Conservation (phyloP, 2,888 invertebrate species). For the Athrips mouffetella region DNA sequence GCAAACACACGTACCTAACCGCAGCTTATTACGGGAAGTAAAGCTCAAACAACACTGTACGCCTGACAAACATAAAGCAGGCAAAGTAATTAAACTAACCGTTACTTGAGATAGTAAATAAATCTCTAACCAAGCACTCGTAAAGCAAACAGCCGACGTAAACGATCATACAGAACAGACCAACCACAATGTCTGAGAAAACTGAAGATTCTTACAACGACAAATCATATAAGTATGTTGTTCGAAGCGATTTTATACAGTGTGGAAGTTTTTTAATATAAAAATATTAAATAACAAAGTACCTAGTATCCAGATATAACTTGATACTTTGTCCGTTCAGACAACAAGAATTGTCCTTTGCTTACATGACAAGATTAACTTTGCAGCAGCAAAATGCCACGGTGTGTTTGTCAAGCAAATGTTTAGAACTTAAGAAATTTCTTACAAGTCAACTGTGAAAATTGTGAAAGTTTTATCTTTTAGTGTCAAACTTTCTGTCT, state of each 20-base stretch:
- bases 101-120: constrained; percentile 61
- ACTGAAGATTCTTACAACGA: too few species aligned
- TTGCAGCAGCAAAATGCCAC: constrained; percentile 33
- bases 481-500: not conserved
- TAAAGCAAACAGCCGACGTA: constrained; percentile 57
- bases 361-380: constrained; percentile 43
- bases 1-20: not conserved
- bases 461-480: not conserved
- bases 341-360: constrained; percentile 24
- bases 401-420: constrained; percentile 29
- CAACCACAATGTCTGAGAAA: too few species aligned
- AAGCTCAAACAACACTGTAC: constrained; percentile 28
- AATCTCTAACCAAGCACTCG: constrained; percentile 44
- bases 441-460: constrained; percentile 2
- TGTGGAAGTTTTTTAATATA: too few species aligned
- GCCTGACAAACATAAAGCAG: constrained; percentile 48
- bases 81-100: constrained; percentile 59
- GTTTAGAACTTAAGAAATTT: constrained; percentile 25
- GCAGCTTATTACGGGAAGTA: not conserved
- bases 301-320: too few species aligned
- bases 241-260: too few species aligned
- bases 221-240: too few species aligned
- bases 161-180: constrained; percentile 33
- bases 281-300: too few species aligned
- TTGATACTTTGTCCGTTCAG: too few species aligned